Percentiles rank a stretch among this genome's conserved stretches.
Conservation (phyloP, 1,140 invertebrate species). For the Andrena cerasifolii region DNA sequence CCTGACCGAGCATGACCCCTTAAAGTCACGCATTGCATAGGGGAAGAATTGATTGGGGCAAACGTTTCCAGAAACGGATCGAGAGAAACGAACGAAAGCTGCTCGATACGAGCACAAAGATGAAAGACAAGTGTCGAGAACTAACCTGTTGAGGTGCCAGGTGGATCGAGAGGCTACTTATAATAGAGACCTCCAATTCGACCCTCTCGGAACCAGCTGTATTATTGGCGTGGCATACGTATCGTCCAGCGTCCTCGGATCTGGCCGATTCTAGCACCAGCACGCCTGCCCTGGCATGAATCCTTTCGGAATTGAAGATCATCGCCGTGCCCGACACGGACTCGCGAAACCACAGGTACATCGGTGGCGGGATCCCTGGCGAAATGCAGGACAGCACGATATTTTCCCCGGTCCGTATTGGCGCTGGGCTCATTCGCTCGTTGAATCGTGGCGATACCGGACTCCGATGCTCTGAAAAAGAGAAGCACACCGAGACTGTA, state of each 20-base stretch:
- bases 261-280: slow-evolving; percentile 85
- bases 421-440: slow-evolving; percentile 80
- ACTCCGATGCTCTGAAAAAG: slow-evolving; percentile 80
- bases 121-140: slow-evolving; percentile 31
- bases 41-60: too few relatives aligned
- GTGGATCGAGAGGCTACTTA: slow-evolving; percentile 79
- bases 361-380: slow-evolving; percentile 82
- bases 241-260: slow-evolving; percentile 91
- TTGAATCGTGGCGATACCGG: slow-evolving; percentile 81
- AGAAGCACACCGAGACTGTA: too few relatives aligned
- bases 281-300: slow-evolving; percentile 84
- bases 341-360: slow-evolving; percentile 82
- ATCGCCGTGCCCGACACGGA: slow-evolving; percentile 75
- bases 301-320: slow-evolving; percentile 79
- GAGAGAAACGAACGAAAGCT: too few relatives aligned
- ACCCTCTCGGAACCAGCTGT: slow-evolving; percentile 92
- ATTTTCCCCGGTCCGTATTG: slow-evolving; percentile 81
- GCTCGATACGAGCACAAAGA: not conserved
- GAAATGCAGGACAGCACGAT: slow-evolving; percentile 83
- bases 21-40: too few relatives aligned
- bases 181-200: slow-evolving; percentile 89
- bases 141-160: slow-evolving; percentile 83
- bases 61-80: too few relatives aligned
- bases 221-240: slow-evolving; percentile 94
- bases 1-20: too few relatives aligned